These are phyloP conservation scores for Mus spicilegus DNA, from an alignment of 2,113 vertebrate genomes.

Conservation along the genomic window DNA sequence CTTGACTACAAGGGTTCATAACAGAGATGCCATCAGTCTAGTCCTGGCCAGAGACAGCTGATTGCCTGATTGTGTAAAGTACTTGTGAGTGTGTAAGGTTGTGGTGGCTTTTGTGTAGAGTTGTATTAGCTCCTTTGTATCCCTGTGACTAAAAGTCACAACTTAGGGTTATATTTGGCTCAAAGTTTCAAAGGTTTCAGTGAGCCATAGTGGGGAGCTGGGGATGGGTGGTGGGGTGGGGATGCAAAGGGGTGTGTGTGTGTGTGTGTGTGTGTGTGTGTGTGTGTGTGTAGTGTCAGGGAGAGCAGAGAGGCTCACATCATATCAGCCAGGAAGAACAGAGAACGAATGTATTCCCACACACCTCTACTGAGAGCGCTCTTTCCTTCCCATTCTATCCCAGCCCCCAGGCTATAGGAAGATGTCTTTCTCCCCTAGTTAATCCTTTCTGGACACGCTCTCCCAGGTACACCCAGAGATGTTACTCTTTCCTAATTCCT, in stretches of 20 bases:
- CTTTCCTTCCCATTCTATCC: not conserved
- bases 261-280: no score
- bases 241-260: no score
- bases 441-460: not conserved
- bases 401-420: not conserved
- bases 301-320: not conserved
- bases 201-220: not conserved
- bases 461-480: not conserved
- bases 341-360: not conserved
- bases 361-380: not conserved
- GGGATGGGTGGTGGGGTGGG: no score
- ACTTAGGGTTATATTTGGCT: not conserved
- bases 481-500: not conserved
- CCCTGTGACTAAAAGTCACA: not conserved
- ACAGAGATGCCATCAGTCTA: not conserved
- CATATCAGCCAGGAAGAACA: not conserved
- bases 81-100: not conserved
- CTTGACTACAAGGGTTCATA: not conserved
- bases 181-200: not conserved
- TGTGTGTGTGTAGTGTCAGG: no score
- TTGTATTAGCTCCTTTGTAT: not conserved
- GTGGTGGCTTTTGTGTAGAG: not conserved
- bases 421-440: not conserved
- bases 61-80: not conserved
- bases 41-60: not conserved